These are phyloP conservation scores for Zaprionus inermis DNA, from an alignment of 1,140 invertebrate genomes.

Conservation along the genomic window DNA sequence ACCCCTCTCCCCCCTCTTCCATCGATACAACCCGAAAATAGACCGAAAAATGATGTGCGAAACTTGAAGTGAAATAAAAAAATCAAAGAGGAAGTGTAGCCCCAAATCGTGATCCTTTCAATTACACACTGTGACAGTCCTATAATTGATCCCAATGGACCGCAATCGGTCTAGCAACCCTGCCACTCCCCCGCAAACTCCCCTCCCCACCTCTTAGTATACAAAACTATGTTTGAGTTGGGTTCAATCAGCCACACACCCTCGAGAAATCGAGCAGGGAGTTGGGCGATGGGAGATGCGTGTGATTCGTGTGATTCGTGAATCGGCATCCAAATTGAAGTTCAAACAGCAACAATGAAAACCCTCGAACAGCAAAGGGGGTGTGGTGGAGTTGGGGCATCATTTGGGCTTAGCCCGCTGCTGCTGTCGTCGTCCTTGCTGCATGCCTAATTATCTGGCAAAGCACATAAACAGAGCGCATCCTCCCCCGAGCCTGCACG, in stretches of 20 bases:
- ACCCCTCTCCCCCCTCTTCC: neutral
- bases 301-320: neutral
- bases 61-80: neutral
- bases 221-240: slow-evolving; percentile 61
- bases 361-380: neutral
- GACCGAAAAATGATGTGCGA: slow-evolving; percentile 46
- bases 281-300: no score
- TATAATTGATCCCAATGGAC: slow-evolving; percentile 80
- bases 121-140: slow-evolving; percentile 80
- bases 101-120: slow-evolving; percentile 68
- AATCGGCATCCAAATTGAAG: slow-evolving; percentile 11
- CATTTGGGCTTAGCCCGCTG: slow-evolving; percentile 17
- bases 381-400: neutral
- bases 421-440: slow-evolving; percentile 53
- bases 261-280: neutral
- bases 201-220: neutral
- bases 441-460: slow-evolving; percentile 80
- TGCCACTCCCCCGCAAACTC: neutral
- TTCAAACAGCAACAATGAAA: slow-evolving; percentile 9
- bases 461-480: slow-evolving; percentile 60
- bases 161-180: slow-evolving; percentile 30
- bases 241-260: slow-evolving; percentile 59
- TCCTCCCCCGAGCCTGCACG: slow-evolving; percentile 8
- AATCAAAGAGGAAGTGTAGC: slow-evolving; percentile 24
- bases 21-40: slow-evolving; percentile 8